Conservation (phyloP, 2,888 invertebrate genomes). For the Masnerella sp. region DNA sequence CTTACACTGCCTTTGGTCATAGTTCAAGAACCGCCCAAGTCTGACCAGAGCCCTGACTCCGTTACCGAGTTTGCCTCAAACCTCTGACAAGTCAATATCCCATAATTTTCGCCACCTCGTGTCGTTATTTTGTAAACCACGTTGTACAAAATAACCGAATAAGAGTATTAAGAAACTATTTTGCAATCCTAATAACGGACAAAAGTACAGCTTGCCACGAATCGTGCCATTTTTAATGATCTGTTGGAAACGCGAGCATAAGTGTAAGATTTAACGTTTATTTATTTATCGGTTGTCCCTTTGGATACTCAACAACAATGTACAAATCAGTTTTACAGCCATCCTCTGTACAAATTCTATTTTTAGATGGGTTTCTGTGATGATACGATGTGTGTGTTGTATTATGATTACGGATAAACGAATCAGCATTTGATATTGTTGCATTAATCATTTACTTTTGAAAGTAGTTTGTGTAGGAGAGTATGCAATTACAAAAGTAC, state of each 20-base stretch:
- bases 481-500: neutral
- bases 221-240: constrained; percentile 23
- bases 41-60: constrained; percentile 75
- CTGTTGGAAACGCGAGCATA: constrained; percentile 8
- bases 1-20: constrained; percentile 77
- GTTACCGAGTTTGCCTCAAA: constrained; percentile 70
- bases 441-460: constrained; percentile 6
- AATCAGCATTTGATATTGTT: constrained; percentile 28
- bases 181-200: too few relatives aligned
- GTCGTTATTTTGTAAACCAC: neutral
- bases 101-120: too few relatives aligned
- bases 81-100: constrained; percentile 65
- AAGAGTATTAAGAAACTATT: too few relatives aligned
- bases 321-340: constrained; percentile 22
- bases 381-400: constrained; percentile 23
- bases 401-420: neutral
- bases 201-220: too few relatives aligned
- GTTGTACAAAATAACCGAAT: too few relatives aligned
- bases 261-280: constrained; percentile 10
- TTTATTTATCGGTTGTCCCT: constrained; percentile 27
- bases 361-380: constrained; percentile 41
- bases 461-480: neutral
- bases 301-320: constrained; percentile 24
- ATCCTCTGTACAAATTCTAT: constrained; percentile 37
- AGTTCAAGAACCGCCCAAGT: constrained; percentile 75